Base-by-base conservation (phyloP, 2,888 invertebrate genomes). In the Troilus luridus region DNA sequence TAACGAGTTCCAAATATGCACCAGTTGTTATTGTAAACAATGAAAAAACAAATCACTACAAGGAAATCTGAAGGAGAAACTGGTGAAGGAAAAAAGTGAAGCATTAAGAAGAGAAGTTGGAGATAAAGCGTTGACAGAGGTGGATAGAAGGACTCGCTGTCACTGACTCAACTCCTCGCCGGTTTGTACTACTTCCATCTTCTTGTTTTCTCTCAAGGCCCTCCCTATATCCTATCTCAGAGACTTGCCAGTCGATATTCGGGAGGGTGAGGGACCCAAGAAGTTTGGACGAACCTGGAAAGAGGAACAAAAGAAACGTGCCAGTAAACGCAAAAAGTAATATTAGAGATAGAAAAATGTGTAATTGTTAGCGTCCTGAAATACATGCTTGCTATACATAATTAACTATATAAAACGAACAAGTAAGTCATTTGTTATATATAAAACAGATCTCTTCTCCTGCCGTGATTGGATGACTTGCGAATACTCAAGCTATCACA, bases 111-210 rank as follows among this genome's bases (percentile, higher is more conserved):
- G 41, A 77, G 85, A n/a, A 85, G 56, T 58, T n/a, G n/a, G n/a
- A n/a, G n/a, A 56, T 85, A 85, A 58, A 85, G 85, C 56, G 85
- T 56, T 56, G 85, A 85, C 85, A 85, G 56, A 77, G 72, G 17
- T 8, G 54, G 81, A 81, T 56, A 54, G 41, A 56, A 41, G 21
- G 21, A 5, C 54, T 54, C 81, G 54, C 56, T 85, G 85, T 85
- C 85, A 85, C 85, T 54, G n/a, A n/a, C 12, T n/a, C 85, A n/a
- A 85, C 85, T 85, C 56, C n/a, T 56, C 17, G 17, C 85, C 85
- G 56, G 85, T 56, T 85, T 58, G 56, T 85, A 56, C 85, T 85
- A 85, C 85, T 85, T 85, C 56, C 85, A n/a, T n/a, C 85, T 85
- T 85, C 56, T 85, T 58, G 54, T 58, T 56, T 85, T 58, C 72